Evolutionary conservation across 2,888 invertebrate species (phyloP).

Genomic region (Himalopsyche kuldschensis): DNA sequence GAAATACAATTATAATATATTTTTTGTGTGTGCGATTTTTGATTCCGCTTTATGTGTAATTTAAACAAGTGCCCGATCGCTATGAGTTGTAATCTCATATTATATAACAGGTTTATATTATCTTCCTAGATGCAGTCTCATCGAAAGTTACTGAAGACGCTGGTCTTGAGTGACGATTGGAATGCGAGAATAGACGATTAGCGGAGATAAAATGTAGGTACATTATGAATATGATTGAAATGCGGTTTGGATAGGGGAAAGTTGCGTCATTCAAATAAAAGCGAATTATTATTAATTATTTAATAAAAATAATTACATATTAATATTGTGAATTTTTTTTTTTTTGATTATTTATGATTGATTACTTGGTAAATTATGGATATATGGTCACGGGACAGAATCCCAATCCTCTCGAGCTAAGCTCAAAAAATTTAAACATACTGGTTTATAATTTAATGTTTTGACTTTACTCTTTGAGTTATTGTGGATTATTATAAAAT

Average conservation of each 20-base stretch:
- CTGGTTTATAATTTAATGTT: no score
- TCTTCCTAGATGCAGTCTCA: neutral
- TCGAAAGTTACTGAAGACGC: neutral
- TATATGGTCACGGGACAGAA: no score
- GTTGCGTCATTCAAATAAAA: neutral
- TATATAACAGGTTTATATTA: neutral
- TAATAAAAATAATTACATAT: no score
- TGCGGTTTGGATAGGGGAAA: neutral
- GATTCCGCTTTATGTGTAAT: neutral
- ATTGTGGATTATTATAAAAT: no score
- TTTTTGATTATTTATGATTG: no score
- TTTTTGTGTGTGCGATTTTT: neutral
- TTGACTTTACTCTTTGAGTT: no score
- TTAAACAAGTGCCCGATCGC: neutral
- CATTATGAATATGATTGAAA: neutral
- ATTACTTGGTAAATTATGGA: no score
- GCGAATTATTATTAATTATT: neutral
- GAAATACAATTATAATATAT: no score
- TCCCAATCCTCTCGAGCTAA: no score
- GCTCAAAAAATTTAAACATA: no score
- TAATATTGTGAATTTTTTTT: no score
- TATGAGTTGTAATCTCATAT: neutral
- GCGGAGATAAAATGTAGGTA: neutral
- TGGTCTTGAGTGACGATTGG: neutral
- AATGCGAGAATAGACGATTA: neutral